phyloP scores from a whole-genome alignment of 2,113 vertebrate species.

The Pedionomus torquatus region DNA sequence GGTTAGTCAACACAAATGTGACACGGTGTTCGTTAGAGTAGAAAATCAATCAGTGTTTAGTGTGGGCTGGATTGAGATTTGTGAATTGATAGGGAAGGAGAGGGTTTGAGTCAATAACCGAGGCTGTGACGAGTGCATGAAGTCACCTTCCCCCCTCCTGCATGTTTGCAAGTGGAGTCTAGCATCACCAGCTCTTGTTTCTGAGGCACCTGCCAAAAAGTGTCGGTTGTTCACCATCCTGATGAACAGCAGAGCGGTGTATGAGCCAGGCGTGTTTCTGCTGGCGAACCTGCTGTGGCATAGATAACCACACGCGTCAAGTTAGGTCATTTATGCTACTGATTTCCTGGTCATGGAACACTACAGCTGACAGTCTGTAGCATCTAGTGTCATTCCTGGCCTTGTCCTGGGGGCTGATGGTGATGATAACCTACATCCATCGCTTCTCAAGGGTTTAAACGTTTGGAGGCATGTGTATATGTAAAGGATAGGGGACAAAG shows the following conservation, averaged over 20 bases:
- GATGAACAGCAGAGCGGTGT: neutral
- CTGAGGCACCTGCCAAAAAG: neutral
- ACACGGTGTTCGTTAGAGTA: neutral
- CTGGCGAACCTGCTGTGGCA: neutral
- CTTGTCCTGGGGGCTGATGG: neutral
- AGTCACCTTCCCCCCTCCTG: neutral
- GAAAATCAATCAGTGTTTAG: conserved; percentile 15
- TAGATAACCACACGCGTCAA: accelerated
- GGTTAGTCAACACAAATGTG: conserved; percentile 28
- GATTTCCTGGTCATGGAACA: neutral
- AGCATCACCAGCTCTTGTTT: neutral
- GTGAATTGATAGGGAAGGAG: neutral
- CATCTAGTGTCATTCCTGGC: neutral
- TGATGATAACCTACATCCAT: neutral
- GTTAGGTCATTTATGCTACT: neutral
- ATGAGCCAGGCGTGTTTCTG: neutral
- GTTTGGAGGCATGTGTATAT: neutral
- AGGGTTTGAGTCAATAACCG: neutral
- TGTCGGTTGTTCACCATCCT: neutral
- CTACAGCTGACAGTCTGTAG: neutral
- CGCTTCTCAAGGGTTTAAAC: neutral
- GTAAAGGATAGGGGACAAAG: neutral
- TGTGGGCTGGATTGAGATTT: neutral
- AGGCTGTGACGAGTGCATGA: neutral
- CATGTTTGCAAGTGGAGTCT: neutral